Evolutionary conservation across 2,113 vertebrate genomes (phyloP), one percentile per base, ranked within the genome.

Genomic region (Meles meles): DNA sequence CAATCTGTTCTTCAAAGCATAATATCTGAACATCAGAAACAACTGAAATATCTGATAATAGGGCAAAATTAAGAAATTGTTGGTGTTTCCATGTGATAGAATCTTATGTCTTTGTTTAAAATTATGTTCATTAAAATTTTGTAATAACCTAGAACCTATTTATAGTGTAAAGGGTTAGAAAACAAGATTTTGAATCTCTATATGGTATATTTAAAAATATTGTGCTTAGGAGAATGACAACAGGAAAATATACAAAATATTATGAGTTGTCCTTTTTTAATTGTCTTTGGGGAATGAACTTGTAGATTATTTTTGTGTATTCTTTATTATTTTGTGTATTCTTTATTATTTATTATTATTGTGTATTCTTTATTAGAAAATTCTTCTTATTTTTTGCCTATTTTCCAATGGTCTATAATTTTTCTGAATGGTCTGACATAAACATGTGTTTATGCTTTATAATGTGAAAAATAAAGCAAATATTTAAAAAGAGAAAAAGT

Each of bases 391-490:
- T 69, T 90, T 88, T 57, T 10, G 5, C 94, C 92, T 82, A 71
- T 63, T 88, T 95, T 42, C 7, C 61, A 84, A 91, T 93, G 5
- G 17, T 84, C 55, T 72, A 25, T 72, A 72, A 61, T 65, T 81
- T 88, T 95, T 85, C 39, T 57, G 55, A 80, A 87, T 83, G 25
- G 11, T 77, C 23, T 94, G 17, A 71, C 39, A 55, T 81, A 31
- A 71, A 25, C 14, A 69, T 39, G 2, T 20, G 63, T 88, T 92
- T 55, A 55, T 55, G 9, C 47, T 89, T 96, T 74, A 67, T 57
- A 59, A 84, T 67, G 5, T 90, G 34, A 85, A 94, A 94, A 96
- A 80, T 89, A 94, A 83, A 77, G 15, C 14, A 88, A 89, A 76
- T 94, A 49, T 81, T 42, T 81, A 42, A 49, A 85, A 71, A 57